phyloP scores from a whole-genome alignment of 2,888 invertebrate species.

The Lasioglossum figueresi region DNA sequence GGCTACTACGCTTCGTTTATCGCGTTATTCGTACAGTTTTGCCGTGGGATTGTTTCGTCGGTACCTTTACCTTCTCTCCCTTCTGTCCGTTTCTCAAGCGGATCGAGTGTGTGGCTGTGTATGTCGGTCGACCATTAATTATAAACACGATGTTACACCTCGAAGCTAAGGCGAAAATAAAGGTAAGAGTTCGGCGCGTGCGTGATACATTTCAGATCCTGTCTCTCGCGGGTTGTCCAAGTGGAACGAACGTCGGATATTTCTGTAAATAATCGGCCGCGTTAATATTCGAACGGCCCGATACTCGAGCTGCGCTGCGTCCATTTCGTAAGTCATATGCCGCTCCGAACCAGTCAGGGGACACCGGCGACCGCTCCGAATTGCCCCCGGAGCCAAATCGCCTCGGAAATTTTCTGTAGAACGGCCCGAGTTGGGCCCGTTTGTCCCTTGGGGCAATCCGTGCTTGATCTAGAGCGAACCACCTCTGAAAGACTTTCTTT shows the following conservation, averaged over 20 bases:
- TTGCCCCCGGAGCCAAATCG: neutral
- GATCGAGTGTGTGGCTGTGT: conserved; percentile 36
- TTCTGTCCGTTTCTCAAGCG: neutral
- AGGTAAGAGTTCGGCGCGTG: conserved; percentile 63
- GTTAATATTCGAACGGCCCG: neutral
- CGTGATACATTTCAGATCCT: conserved; percentile 53
- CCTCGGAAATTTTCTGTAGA: neutral
- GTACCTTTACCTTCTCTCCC: conserved; percentile 4
- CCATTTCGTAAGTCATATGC: neutral
- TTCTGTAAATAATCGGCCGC: conserved; percentile 14
- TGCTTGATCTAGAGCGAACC: neutral
- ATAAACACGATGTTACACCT: conserved; percentile 57
- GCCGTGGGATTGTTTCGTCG: conserved; percentile 23
- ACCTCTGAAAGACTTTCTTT: neutral
- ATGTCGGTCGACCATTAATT: conserved; percentile 42
- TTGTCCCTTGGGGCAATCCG: neutral
- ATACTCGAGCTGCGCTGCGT: neutral
- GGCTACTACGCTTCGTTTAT: conserved; percentile 66
- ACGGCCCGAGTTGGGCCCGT: neutral
- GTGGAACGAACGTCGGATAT: conserved; percentile 36
- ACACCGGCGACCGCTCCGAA: neutral
- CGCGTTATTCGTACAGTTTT: conserved; percentile 47
- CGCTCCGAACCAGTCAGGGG: neutral
- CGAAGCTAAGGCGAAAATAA: conserved; percentile 64
- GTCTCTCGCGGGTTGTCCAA: conserved; percentile 25